Base-by-base conservation (phyloP, 2,888 invertebrate species). In the Panzeria rudis region DNA sequence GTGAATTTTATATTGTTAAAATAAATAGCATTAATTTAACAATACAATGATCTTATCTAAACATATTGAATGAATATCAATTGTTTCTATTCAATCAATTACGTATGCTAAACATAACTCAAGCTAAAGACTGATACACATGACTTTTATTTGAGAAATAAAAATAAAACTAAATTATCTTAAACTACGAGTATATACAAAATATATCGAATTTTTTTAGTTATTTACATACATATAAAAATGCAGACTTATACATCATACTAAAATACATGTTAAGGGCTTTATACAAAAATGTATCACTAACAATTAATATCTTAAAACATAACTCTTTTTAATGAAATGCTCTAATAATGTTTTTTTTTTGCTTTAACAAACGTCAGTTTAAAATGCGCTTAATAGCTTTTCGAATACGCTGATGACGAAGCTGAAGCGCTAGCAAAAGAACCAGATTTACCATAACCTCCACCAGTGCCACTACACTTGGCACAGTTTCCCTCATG, bases 381-480 rank as follows among this genome's bases (percentile, higher is more conserved):
- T 44, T 50, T 13, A n/a, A 23, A 38, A 73, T 23, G 4, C 5
- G 17, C 1, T 64, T 83, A 87, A 73, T 83, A 83, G 17, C 78
- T 64, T 25, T 38, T 72, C 1, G 82, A 47, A 66, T 52, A 84
- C 11, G 89, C 84, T 3, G 88, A 87, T 7, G 89, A 79, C 8
- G 86, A 81, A 9, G 87, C 87, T 13, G 89, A 88, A n/a, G 89
- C 87, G 64, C 86, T 84, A 6, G 87, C 81, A 66, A 69, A 86
- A 8, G 87, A 61, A n/a, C 73, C 73, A 8, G 87, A 56, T 64
- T 75, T 77, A 23, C 81, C 68, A 50, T 84, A 79, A 61, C 84
- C 80, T 8, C 82, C 84, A 59, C 41, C 29, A 35, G 35, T 50
- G 59, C 25, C 44, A n/a, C 35, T 38, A 17, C 78, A 78, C 7